Evolutionary conservation across 2,797 vertebrate genomes (phyloP).

Genomic region (Semotilus atromaculatus): DNA sequence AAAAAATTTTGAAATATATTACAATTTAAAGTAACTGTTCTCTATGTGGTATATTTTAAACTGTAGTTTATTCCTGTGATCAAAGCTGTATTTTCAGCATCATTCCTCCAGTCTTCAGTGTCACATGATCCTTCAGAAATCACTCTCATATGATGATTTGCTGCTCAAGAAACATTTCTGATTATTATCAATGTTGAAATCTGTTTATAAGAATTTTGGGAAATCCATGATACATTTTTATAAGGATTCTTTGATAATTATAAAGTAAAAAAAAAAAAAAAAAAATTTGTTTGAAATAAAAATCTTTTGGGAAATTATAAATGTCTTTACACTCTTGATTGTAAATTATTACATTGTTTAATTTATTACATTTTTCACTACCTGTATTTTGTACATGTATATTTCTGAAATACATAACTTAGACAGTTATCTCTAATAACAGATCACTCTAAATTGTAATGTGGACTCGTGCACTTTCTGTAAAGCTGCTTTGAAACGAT

Average conservation of each 20-base stretch:
- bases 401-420: no score
- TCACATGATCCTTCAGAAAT: background rate
- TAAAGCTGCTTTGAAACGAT: no score
- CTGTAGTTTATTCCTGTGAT: background rate
- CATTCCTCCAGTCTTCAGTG: background rate
- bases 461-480: no score
- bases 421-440: no score
- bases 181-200: background rate
- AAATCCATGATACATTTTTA: background rate
- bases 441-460: no score
- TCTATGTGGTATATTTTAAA: background rate
- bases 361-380: no score
- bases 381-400: background rate
- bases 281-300: no score
- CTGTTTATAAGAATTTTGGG: no score
- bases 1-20: background rate
- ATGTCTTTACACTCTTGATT: background rate
- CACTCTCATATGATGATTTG: background rate
- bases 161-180: background rate
- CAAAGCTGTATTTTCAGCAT: background rate
- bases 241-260: background rate
- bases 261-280: background rate
- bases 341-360: no score
- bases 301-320: background rate
- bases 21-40: background rate